These are phyloP conservation scores for Ornithoptera priamus DNA, from an alignment of 2,888 invertebrate species.

Conservation along the genomic window DNA sequence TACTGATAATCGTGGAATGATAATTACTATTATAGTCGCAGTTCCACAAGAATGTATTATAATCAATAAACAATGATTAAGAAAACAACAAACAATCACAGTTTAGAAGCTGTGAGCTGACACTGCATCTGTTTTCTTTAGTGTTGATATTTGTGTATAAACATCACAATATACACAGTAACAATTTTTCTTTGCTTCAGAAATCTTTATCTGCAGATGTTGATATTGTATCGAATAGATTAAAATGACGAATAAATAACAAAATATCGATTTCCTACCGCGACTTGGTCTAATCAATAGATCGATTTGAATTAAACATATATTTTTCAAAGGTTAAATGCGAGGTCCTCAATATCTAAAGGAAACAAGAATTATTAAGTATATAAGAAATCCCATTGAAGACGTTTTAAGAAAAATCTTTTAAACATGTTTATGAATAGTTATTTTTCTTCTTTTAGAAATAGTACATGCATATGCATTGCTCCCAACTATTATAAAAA, in stretches of 20 bases:
- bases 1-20: conserved; percentile 13
- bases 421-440: no score
- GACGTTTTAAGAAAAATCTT: no score
- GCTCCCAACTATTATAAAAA: no score
- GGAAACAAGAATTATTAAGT: neutral
- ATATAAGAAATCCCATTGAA: no score
- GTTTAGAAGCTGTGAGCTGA: neutral
- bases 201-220: no score
- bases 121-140: neutral
- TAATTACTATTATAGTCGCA: conserved; percentile 13
- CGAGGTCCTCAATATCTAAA: neutral
- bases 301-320: neutral
- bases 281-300: neutral
- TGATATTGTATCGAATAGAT: neutral
- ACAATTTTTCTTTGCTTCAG: no score
- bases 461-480: no score
- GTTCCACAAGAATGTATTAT: conserved; percentile 19
- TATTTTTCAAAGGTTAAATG: neutral
- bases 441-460: no score
- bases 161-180: neutral
- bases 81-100: conserved; percentile 9
- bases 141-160: neutral
- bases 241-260: neutral
- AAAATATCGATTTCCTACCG: neutral
- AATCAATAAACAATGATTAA: conserved; percentile 17